phyloP scores from a whole-genome alignment of 2,888 invertebrate genomes.

The Ganaspis brasiliensis region DNA sequence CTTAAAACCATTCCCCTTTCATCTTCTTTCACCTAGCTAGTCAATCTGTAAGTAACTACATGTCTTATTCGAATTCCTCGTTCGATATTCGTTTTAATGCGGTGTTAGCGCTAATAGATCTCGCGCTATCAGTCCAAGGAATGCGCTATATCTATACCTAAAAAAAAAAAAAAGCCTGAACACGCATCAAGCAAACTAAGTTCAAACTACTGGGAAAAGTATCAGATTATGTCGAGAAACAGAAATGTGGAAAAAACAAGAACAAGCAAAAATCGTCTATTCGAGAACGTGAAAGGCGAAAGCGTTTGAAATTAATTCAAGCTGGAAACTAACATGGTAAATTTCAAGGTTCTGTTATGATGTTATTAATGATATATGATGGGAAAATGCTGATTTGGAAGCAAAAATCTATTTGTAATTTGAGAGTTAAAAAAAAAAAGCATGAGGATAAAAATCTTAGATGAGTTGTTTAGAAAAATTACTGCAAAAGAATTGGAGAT shows the following conservation, averaged over 20 bases:
- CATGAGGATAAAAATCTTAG: not conserved
- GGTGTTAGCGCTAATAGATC: constrained; percentile 60
- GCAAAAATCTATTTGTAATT: constrained; percentile 11
- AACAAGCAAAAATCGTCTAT: constrained; percentile 7
- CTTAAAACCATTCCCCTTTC: constrained; percentile 13
- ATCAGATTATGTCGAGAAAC: constrained; percentile 8
- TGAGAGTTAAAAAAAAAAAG: not conserved
- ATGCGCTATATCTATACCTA: constrained; percentile 61
- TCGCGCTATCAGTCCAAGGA: constrained; percentile 59
- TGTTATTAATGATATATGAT: constrained; percentile 27
- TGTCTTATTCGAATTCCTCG: constrained; percentile 45
- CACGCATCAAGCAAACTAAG: constrained; percentile 48
- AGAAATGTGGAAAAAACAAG: not conserved
- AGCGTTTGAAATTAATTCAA: constrained; percentile 30
- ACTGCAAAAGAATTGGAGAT: no score
- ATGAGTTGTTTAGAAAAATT: no score
- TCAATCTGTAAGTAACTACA: constrained; percentile 16
- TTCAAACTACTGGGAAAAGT: constrained; percentile 38
- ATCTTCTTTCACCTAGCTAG: constrained; percentile 31
- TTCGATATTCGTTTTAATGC: constrained; percentile 53
- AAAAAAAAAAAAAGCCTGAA: no score
- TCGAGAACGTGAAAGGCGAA: constrained; percentile 24
- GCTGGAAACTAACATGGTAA: not conserved
- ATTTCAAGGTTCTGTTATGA: constrained; percentile 2
- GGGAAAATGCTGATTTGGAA: not conserved